Evolutionary conservation across 2,113 vertebrate species (phyloP).

Genomic region (Rafetus swinhoei): DNA sequence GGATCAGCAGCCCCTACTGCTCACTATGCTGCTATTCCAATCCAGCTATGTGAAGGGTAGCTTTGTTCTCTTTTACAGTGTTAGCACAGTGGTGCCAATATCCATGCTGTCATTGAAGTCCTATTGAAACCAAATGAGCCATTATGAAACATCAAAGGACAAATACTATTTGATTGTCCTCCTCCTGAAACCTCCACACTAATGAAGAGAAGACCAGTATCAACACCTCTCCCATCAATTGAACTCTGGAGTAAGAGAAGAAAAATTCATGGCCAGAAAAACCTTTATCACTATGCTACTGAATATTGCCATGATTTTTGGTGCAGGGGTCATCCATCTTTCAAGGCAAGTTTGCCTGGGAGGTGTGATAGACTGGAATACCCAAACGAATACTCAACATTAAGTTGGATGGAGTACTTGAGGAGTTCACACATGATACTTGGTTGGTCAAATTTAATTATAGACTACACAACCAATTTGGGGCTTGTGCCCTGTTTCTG

Average conservation of each 20-base stretch:
- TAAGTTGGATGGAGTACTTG: not conserved
- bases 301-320: not conserved
- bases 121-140: not conserved
- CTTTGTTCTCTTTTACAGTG: not conserved
- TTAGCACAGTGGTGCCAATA: not conserved
- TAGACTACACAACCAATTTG: not conserved
- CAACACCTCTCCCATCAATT: not conserved
- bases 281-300: not conserved
- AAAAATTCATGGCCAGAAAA: not conserved
- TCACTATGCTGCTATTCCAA: not conserved
- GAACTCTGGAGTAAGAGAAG: not conserved
- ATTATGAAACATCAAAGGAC: not conserved
- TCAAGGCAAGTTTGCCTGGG: not conserved
- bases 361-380: not conserved
- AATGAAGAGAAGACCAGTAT: not conserved
- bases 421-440: not conserved
- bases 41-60: not conserved
- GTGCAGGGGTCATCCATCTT: not conserved
- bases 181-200: not conserved
- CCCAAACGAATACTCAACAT: not conserved
- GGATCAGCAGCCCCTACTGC: accelerated
- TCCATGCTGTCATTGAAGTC: not conserved
- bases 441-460: not conserved
- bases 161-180: not conserved
- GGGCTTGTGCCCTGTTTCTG: not conserved